These are phyloP conservation scores for Nothobranchius kuhntae DNA, from an alignment of 2,113 vertebrate genomes.

Conservation along the genomic window DNA sequence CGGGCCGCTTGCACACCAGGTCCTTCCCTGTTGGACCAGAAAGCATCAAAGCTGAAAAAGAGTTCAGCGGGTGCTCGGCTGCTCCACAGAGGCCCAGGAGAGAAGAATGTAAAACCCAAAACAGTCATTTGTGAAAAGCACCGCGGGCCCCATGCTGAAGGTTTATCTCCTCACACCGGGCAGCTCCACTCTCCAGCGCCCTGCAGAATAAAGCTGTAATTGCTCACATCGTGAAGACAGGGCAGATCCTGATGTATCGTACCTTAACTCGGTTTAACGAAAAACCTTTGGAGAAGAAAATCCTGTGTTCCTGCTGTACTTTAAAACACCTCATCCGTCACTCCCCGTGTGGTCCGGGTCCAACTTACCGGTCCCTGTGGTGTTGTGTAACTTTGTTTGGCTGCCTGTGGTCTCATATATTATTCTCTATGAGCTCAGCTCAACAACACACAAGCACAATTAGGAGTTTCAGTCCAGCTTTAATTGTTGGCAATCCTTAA, in stretches of 20 bases:
- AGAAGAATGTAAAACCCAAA: slow-evolving; percentile 15
- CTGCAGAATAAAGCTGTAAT: slow-evolving; percentile 32
- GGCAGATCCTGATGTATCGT: slow-evolving; percentile 26
- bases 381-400: neutral
- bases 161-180: slow-evolving; percentile 28
- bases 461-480: neutral
- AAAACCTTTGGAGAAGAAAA: slow-evolving; percentile 16
- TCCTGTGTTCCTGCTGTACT: neutral
- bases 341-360: slow-evolving; percentile 29
- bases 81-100: neutral
- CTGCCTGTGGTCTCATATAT: slow-evolving; percentile 17
- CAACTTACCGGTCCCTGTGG: slow-evolving; percentile 17
- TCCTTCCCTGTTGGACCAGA: too few relatives aligned
- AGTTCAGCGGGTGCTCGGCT: neutral
- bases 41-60: too few relatives aligned
- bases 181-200: slow-evolving; percentile 19
- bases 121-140: slow-evolving; percentile 17
- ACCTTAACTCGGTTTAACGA: slow-evolving; percentile 31
- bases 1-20: too few relatives aligned
- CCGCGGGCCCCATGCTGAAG: slow-evolving; percentile 14
- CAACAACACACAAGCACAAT: neutral
- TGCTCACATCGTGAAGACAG: slow-evolving; percentile 26
- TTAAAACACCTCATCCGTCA: slow-evolving; percentile 41
- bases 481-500: slow-evolving; percentile 22
- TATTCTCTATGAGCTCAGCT: slow-evolving; percentile 14